A percentile compares a stretch with the other conserved stretches of the same genome.
These are phyloP conservation scores for Ctenopoma multispine DNA, from an alignment of 2,797 vertebrate species.

Conservation along the genomic window DNA sequence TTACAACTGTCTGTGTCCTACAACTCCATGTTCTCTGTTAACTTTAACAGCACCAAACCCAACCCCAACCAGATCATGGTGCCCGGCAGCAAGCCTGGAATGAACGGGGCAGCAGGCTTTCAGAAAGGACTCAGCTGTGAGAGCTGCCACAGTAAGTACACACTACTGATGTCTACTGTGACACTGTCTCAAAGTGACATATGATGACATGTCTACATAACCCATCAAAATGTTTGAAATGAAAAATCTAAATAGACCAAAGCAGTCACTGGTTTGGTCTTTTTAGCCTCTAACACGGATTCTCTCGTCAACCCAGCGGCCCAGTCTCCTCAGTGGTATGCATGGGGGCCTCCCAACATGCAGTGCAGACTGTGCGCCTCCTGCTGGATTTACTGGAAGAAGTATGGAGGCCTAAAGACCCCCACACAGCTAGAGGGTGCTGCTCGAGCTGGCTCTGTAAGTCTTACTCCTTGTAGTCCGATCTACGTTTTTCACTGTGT, in stretches of 20 bases:
- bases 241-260: no score
- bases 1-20: background rate
- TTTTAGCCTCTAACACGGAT: background rate
- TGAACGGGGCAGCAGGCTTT: slow-evolving; percentile 92
- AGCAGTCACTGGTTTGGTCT: no score
- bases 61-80: slow-evolving; percentile 97
- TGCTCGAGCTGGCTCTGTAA: slow-evolving; percentile 88
- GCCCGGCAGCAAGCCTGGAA: slow-evolving; percentile 91
- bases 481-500: rapidly evolving
- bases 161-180: background rate
- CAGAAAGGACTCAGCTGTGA: slow-evolving; percentile 96
- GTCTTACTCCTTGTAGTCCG: slow-evolving; percentile 5
- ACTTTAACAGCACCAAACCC: slow-evolving; percentile 89
- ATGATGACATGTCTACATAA: no score
- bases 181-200: no score
- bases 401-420: slow-evolving; percentile 95
- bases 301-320: slow-evolving; percentile 80
- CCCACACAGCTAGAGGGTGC: slow-evolving; percentile 95
- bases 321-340: slow-evolving; percentile 96
- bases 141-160: slow-evolving; percentile 94
- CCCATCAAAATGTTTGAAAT: no score
- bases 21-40: background rate
- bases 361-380: slow-evolving; percentile 95
- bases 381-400: slow-evolving; percentile 99
- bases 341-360: slow-evolving; percentile 98